Base-by-base conservation (phyloP, 2,797 vertebrate genomes). In the Sphenopsis melanotis region DNA sequence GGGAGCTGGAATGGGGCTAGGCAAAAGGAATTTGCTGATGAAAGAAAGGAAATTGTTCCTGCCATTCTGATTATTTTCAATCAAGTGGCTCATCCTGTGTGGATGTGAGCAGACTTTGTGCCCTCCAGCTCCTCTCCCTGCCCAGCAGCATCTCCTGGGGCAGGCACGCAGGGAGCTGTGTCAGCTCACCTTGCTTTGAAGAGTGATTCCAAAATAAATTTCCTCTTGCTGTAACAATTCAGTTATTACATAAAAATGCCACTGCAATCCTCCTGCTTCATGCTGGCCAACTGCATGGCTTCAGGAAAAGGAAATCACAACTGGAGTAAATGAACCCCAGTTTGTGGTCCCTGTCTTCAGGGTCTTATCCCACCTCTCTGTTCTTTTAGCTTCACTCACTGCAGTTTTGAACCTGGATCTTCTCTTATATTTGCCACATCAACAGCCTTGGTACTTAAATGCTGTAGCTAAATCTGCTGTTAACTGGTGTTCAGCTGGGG, bases 31-130 rank as follows among this genome's bases (percentile, higher is more conserved):
- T 97, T 96, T 97, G 72, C 59, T 95, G 61, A 94, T 91, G 87
- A 93, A 94, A 85, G 80, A 75, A 84, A 94, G 95, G 95, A 97
- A 97, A 97, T 97, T 94, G 79, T 78, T 93, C 57, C 89, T 89
- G 36, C 74, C 68, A 64, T 34, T 96, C 68, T 69, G 95, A 72
- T 97, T 90, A 27, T 82, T 95, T 96, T 92, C 80, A 94, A 68
- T 94, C 50, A 94, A 71, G 66, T 44, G 50, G 82, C 57, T 92
- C 59, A 76, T 93, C 83, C 80, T 71, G 34, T 72, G 7, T 83
- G 70, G 59, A 89, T 39, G 64, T 30, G 68, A 82, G 49, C 47
- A 80, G 50, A 46, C 16, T 39, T 66, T 82, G 66, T 89, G 66
- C 81, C 83, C 7, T 3, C 30, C 10, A 69, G 81, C 89, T 80